Evolutionary conservation across 2,797 vertebrate genomes (phyloP), one percentile per base, ranked within the genome.

Genomic region (Mionectes olivaceus): DNA sequence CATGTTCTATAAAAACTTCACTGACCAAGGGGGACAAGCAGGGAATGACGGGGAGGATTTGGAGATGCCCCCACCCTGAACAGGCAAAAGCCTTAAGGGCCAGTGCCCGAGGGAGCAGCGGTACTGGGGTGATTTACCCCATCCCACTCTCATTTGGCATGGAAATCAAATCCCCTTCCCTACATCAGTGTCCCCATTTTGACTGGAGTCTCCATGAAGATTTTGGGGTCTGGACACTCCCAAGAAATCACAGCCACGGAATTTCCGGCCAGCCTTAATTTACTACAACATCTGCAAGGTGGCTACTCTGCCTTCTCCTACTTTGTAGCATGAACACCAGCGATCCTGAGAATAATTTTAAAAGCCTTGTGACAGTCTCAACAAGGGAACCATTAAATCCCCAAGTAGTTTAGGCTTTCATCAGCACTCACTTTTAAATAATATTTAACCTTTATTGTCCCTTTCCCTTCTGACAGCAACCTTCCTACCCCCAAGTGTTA

Each of bases 41-140:
- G 2, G 8, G 39, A 55, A 43, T 1, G 47, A 13, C 0, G 0
- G 33, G 7, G 37, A 37, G 32, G 28, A 19, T 28, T 5, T 24
- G 53, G n/a, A 4, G 56, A 30, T 5, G 17, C 10, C 39, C 52
- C 10, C 25, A n/a, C 37, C 55, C 28, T 5, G 17, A 57, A 19
- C 8, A 27, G 1, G 2, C 18, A 23, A n/a, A 35, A 46, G 30
- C 53, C 32, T 47, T 27, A 10, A 10, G 28, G 10, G 19, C 35
- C 35, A 32, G 43, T n/a, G 41, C 4, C 57, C 7, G 3, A 8
- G 5, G 25, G 17, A 64, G 43, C 39, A 37, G 24, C 10, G 13
- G 3, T 41, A 27, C 11, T 4, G 13, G 37, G 30, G 11, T 44
- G 6, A 5, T 50, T 76, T 21, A 28, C 9, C 12, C 27, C 47